These are phyloP conservation scores for Platalea minor DNA, from an alignment of 2,797 vertebrate species.

Conservation along the genomic window DNA sequence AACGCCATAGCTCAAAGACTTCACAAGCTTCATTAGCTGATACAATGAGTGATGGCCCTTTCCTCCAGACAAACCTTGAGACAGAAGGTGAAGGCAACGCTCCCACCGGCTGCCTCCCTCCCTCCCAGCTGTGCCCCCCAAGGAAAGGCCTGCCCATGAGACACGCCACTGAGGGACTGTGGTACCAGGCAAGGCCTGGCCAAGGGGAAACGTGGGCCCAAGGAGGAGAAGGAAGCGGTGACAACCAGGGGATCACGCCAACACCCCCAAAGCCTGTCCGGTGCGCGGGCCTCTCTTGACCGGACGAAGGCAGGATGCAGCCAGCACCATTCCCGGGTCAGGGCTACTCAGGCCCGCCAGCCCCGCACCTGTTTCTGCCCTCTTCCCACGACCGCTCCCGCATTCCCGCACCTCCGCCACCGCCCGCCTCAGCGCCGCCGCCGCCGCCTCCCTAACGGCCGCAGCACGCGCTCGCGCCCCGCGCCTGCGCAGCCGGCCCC, in stretches of 20 bases:
- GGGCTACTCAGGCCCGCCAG: neutral
- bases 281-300: accelerated
- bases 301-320: accelerated
- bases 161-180: accelerated
- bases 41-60: accelerated
- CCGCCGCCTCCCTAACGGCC: too few species aligned
- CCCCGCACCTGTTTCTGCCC: accelerated
- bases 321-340: accelerated
- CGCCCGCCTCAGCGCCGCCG: neutral
- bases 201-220: accelerated
- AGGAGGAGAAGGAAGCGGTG: accelerated
- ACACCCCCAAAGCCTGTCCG: accelerated
- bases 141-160: accelerated
- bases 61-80: accelerated
- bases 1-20: too few species aligned
- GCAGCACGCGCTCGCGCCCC: too few species aligned
- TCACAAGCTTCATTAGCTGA: too few species aligned
- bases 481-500: too few species aligned
- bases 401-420: accelerated
- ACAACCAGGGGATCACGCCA: accelerated
- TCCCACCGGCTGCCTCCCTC: neutral
- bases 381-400: too few species aligned
- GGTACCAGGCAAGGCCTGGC: accelerated
- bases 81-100: accelerated
- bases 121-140: accelerated